Evolutionary conservation across 1,140 invertebrate species (phyloP), one percentile per base, ranked within the genome.

Genomic region (Cecropterus lyciades): DNA sequence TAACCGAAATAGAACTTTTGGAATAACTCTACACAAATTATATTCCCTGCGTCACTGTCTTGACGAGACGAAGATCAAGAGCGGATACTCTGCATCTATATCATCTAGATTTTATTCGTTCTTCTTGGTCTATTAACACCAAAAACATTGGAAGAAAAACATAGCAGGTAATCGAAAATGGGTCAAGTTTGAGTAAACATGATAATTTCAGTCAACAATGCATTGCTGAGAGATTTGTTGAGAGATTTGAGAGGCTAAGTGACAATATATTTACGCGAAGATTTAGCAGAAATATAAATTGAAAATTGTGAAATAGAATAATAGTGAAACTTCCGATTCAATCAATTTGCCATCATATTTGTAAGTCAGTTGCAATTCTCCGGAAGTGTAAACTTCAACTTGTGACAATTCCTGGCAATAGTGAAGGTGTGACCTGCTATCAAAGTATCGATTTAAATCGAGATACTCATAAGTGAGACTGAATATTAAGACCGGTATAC

Each of bases 11-110:
- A 91, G 88, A 91, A 82, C 83, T 88, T 90, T 91, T 82, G 84
- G 86, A 91, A 91, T 89, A 91, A 89, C 85, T 79, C 81, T 75
- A 82, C 77, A 88, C 80, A 85, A 85, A 87, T 88, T 87, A 88
- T 87, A 84, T 82, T 82, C 65, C 72, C 75, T 84, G 81, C 88
- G 88, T 91, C 88, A 91, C 76, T 68, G 68, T 77, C 71, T 78
- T 84, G 84, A 80, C 83, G 77, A 75, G 77, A 75, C 73, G 78
- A 87, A 87, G 85, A 90, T 90, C 87, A 88, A 85, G 81, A 82
- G 72, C 82, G 79, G 70, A 73, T 62, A 70, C 62, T 43, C 30
- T 62, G 53, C 30, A 46, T 51, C 43, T 65, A 42, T 67, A 55
- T 69, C 52, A 55, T 62, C 59, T 20, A 72, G 10, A 67, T 67